Base-by-base conservation (phyloP, 2,888 invertebrate species). In the Scelioninae gen. 2 region DNA sequence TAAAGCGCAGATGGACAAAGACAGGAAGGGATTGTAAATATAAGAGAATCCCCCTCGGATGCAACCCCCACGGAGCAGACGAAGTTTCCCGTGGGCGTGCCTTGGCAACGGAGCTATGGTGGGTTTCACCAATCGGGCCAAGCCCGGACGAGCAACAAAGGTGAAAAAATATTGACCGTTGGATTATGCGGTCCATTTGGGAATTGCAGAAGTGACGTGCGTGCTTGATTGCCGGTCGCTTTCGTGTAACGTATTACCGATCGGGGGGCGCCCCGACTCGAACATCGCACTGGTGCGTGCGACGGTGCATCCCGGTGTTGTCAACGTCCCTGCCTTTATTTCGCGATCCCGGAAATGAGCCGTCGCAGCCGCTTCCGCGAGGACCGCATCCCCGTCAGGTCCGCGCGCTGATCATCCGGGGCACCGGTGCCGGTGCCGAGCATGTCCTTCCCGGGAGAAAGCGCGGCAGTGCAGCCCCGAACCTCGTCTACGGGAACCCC, bases 91-190 rank as follows among this genome's bases (percentile, higher is more conserved):
- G 73, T 77, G 79, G 79, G 80, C 79, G 79, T 81, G 80, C 77
- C 79, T 67, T 67, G 71, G 72, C 69, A 75, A 70, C 77, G 71
- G 79, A 76, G 78, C 76, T 76, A 79, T 78, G 78, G 79, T 77
- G 79, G 76, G 77, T 74, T 76, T 74, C 78, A 68, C 81, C 79
- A 78, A 79, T 81, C 78, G 70, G 74, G 74, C 63, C 69, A 67
- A 63, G 53, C 69, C 74, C 55, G 74, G 74, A 72, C 67, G 74
- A 70, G 60, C 70, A 64, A 71, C 70, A 63, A 78, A 72, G 77
- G 76, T 76, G 82, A 83, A 85, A 86, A 85, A 85, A 85, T 85
- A 85, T 85, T 83, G 86, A 84, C 85, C 86, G 82, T 79, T 79
- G 80, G 80, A 83, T 84, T 81, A 82, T 82, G 82, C 81, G 84